Evolutionary conservation across 1,140 invertebrate species (phyloP), one percentile per base, ranked within the genome.

Genomic region (Drosophila suzukii): DNA sequence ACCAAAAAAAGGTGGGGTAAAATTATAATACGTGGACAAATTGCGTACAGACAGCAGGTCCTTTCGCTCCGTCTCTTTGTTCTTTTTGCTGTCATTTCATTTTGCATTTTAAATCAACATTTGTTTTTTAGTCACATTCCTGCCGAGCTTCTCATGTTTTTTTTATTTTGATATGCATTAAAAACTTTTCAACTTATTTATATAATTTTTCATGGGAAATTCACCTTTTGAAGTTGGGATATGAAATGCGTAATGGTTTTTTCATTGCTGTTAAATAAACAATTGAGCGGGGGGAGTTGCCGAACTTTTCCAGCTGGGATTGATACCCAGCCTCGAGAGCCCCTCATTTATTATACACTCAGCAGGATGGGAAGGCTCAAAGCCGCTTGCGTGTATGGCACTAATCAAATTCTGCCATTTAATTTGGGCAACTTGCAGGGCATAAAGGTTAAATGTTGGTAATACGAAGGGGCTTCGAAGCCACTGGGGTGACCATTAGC

Each of bases 251-350:
- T 88, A 86, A 86, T 86, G 83, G 88, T 83, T 88, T 88, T 86
- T 86, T 86, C 66, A 86, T 86, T 62, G 75, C 82, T 86, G 70
- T 86, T 86, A 86, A 86, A 79, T 82, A 86, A 88, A 86, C 75
- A 88, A 88, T 86, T 76, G 71, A 43, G 62, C 17, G n/a, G 30
- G 63, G 41, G 41, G 32, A 32, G 38, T 68, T 27, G 61, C 38
- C 36, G 79, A 88, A 88, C 51, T 78, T 85, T 83, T 46, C 56
- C 71, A 59, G 55, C 55, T 75, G 36, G 39, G 60, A 62, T 61
- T 61, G 84, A 44, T 47, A 38, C 44, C 41, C 39, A 27, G 47
- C 46, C 60, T 30, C n/a, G 32, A 54, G 30, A 49, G 49, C 72
- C 53, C 43, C 53, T 75, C 51, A 44, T 49, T 62, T 38, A 54